Evolutionary conservation across 2,888 invertebrate genomes (phyloP).

Genomic region (Cryptus viduatorius): DNA sequence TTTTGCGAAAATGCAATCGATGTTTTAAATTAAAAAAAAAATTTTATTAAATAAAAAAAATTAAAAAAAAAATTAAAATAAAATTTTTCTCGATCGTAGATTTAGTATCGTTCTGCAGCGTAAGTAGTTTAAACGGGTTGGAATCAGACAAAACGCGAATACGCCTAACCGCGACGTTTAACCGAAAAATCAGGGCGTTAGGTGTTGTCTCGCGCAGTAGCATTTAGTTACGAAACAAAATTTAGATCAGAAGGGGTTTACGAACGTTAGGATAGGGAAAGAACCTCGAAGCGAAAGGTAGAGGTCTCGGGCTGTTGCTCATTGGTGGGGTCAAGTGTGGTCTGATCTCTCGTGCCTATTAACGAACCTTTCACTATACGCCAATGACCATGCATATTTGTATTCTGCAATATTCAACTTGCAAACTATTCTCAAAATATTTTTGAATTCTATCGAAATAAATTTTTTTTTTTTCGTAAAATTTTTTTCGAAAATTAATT

Average conservation of each 20-base stretch:
- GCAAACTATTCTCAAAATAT: neutral
- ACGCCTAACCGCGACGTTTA: slow-evolving; percentile 35
- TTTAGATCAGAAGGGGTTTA: slow-evolving; percentile 48
- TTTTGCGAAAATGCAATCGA: neutral
- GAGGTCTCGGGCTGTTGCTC: slow-evolving; percentile 40
- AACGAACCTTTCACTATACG: slow-evolving; percentile 56
- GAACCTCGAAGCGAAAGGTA: slow-evolving; percentile 62
- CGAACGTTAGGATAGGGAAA: slow-evolving; percentile 42
- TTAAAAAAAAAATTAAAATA: too few species aligned
- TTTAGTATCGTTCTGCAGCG: too few species aligned
- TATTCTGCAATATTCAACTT: slow-evolving; percentile 25
- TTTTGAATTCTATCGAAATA: neutral
- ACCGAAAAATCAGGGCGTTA: slow-evolving; percentile 57
- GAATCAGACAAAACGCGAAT: neutral
- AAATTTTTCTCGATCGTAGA: too few species aligned
- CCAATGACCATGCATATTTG: slow-evolving; percentile 41
- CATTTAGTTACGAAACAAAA: slow-evolving; percentile 67
- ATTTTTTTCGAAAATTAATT: neutral
- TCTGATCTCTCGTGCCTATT: slow-evolving; percentile 53
- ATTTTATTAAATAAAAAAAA: too few species aligned
- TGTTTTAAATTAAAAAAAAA: too few species aligned
- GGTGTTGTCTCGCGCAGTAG: neutral
- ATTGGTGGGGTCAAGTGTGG: slow-evolving; percentile 52
- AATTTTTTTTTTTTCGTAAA: neutral
- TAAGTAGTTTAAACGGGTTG: neutral